These are phyloP conservation scores for Ailuropoda melanoleuca DNA, from an alignment of 2,113 vertebrate species.

Conservation along the genomic window DNA sequence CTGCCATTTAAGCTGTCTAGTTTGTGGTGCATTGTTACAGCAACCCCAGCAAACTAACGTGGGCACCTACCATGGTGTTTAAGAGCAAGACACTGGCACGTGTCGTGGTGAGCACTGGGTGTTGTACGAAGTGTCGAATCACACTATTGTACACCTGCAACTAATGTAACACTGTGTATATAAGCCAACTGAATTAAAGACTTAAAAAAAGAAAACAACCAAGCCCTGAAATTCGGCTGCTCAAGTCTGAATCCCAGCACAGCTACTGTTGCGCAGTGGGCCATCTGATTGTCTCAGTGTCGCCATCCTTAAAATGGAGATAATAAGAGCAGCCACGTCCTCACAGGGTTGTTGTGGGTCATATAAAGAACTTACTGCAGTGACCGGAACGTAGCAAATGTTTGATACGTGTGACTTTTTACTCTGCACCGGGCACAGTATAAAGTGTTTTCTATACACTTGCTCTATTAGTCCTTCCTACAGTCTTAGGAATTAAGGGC, in stretches of 20 bases:
- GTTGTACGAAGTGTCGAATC: background rate
- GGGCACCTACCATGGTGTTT: no score
- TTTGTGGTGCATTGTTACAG: background rate
- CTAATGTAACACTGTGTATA: background rate
- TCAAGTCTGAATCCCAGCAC: background rate
- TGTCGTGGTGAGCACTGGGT: background rate
- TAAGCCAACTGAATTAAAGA: background rate
- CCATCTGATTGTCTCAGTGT: background rate
- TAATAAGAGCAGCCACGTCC: background rate
- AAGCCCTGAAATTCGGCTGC: background rate
- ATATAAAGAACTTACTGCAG: background rate
- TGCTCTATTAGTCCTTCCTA: background rate
- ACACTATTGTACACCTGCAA: background rate
- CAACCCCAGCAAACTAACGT: background rate
- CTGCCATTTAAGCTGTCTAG: no score
- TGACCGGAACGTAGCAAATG: background rate
- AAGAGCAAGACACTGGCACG: background rate
- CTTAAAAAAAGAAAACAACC: background rate
- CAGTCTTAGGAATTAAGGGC: background rate
- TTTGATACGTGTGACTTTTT: background rate
- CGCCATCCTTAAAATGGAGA: background rate
- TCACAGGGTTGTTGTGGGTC: background rate
- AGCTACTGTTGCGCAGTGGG: background rate
- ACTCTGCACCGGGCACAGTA: background rate
- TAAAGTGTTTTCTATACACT: background rate